Evolutionary conservation across 1,140 invertebrate species (phyloP).

Genomic region (Drosophila subpulchrella): DNA sequence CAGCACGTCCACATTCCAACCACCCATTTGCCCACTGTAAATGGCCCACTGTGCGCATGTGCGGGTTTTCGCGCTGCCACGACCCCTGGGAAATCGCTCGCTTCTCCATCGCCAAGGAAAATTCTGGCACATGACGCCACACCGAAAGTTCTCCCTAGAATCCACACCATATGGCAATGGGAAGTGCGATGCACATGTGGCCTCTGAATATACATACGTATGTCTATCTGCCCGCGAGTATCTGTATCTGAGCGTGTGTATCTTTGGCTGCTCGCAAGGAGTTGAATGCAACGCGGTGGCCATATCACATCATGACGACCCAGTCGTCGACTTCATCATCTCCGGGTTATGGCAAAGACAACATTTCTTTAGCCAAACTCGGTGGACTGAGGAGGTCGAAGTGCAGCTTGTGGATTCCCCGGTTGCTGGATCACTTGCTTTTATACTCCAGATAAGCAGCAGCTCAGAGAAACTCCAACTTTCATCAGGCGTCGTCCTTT

Average conservation of each 20-base stretch:
- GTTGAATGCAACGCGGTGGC: conserved; percentile 54
- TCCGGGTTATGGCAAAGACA: conserved; percentile 12
- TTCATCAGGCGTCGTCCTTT: conserved; percentile 2
- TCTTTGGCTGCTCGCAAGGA: conserved; percentile 30
- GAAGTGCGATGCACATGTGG: conserved; percentile 34
- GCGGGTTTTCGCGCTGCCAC: conserved; percentile 36
- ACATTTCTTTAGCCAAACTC: background rate
- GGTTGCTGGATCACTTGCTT: conserved; percentile 63
- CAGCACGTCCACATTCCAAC: conserved; percentile 24
- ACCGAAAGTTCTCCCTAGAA: conserved; percentile 38
- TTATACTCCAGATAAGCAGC: conserved; percentile 56
- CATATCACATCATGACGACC: conserved; percentile 17
- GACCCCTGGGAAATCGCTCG: conserved; percentile 29
- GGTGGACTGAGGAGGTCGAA: background rate
- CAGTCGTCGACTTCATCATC: conserved; percentile 5
- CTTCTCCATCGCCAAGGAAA: conserved; percentile 33
- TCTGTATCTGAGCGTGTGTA: conserved; percentile 29
- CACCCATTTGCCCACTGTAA: conserved; percentile 24
- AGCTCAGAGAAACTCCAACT: conserved; percentile 34
- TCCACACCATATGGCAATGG: conserved; percentile 37
- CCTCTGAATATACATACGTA: background rate
- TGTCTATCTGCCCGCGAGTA: conserved; percentile 16
- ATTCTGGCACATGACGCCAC: conserved; percentile 48
- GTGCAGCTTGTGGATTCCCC: conserved; percentile 21
- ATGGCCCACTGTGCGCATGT: conserved; percentile 56